A percentile compares a stretch with the other conserved stretches of the same genome.
Conservation (phyloP, 2,797 vertebrate genomes). For the Chelon labrosus region DNA sequence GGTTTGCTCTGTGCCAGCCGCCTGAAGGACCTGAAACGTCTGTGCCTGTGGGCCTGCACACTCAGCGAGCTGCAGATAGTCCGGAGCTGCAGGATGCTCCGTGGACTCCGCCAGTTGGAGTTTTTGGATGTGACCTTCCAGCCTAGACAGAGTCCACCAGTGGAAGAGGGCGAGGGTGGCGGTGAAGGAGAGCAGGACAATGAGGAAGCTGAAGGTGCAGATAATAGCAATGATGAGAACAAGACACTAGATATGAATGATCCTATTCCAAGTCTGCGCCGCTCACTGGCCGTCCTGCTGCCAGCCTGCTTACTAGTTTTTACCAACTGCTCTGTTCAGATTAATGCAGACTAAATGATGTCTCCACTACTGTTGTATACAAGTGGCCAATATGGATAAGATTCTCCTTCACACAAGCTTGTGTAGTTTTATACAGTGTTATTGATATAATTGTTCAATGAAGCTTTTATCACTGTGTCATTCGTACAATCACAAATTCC, state of each 20-base stretch:
- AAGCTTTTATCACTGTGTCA: constrained; percentile 4
- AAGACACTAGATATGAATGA: constrained; percentile 66
- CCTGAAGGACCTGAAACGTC: constrained; percentile 79
- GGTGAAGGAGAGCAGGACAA: constrained; percentile 59
- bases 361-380: not conserved
- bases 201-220: constrained; percentile 52
- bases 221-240: constrained; percentile 61
- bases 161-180: constrained; percentile 63
- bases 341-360: constrained; percentile 68
- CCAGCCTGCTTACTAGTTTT: constrained; percentile 82
- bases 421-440: constrained; percentile 16
- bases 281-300: constrained; percentile 76
- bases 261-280: constrained; percentile 79
- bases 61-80: constrained; percentile 82
- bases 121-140: constrained; percentile 84
- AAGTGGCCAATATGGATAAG: not conserved
- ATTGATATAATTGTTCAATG: not conserved
- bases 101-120: constrained; percentile 78
- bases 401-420: not conserved
- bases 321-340: constrained; percentile 81
- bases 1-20: constrained; percentile 83
- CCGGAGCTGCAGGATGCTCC: constrained; percentile 81
- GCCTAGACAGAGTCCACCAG: constrained; percentile 69
- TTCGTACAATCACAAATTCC: not conserved
- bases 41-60: constrained; percentile 81